Conservation (phyloP, 1,140 invertebrate genomes). For the Dreissena rostriformis region DNA sequence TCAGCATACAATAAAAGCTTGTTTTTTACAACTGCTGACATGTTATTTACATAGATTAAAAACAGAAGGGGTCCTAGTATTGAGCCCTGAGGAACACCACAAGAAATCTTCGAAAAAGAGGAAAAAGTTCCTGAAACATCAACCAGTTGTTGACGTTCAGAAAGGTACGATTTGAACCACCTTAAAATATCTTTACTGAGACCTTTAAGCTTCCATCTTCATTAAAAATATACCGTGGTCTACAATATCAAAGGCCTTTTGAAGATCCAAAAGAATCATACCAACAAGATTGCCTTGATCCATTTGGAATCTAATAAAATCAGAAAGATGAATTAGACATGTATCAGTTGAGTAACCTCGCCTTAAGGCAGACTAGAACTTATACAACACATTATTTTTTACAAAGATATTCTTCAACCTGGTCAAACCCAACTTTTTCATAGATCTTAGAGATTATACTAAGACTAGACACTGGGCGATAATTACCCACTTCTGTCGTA, state of each 20-base stretch:
- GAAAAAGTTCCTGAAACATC: conserved; percentile 20
- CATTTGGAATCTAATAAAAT: conserved; percentile 28
- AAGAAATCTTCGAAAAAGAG: not conserved
- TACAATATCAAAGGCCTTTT: conserved; percentile 59
- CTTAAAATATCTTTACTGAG: conserved; percentile 7
- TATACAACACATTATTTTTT: conserved; percentile 30
- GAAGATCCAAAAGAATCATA: conserved; percentile 48
- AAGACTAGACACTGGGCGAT: conserved; percentile 31
- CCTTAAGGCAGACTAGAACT: conserved; percentile 32
- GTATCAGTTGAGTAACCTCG: conserved; percentile 37
- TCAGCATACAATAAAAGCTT: conserved; percentile 58
- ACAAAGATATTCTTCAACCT: conserved; percentile 26
- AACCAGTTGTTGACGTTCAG: conserved; percentile 25
- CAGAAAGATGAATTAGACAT: conserved; percentile 36
- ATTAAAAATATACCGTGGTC: conserved; percentile 44
- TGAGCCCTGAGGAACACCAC: conserved; percentile 48
- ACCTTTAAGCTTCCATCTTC: conserved; percentile 41
- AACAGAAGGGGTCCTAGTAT: conserved; percentile 48
- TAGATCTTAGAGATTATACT: conserved; percentile 32
- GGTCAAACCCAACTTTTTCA: conserved; percentile 35
- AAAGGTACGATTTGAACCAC: conserved; percentile 53
- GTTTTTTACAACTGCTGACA: conserved; percentile 24
- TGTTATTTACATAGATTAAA: conserved; percentile 52
- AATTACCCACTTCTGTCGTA: conserved; percentile 35
- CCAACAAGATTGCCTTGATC: conserved; percentile 37